Evolutionary conservation across 2,888 invertebrate genomes (phyloP).

Genomic region (Pristionchus maxplancki): DNA sequence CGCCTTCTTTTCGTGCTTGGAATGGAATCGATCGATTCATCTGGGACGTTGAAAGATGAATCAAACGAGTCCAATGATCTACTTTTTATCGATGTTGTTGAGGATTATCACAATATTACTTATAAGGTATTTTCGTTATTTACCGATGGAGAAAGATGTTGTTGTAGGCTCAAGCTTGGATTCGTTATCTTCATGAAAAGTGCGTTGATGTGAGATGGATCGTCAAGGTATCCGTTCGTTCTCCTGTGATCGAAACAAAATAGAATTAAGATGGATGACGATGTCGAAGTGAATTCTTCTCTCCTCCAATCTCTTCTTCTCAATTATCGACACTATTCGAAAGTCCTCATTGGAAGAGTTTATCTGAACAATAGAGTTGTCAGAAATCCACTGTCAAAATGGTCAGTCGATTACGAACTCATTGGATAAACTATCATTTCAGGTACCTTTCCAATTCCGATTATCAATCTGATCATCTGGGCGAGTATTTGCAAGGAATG

Average conservation of each 20-base stretch:
- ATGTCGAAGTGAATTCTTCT: slow-evolving; percentile 5
- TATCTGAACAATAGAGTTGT: slow-evolving; percentile 28
- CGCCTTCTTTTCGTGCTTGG: slow-evolving; percentile 1
- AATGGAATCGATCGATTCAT: too few relatives aligned
- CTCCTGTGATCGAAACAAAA: not conserved
- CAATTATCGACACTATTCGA: slow-evolving; percentile 9
- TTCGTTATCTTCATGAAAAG: slow-evolving; percentile 4
- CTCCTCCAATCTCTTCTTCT: not conserved
- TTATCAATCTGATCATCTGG: not conserved
- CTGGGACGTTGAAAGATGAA: not conserved
- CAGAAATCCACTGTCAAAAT: not conserved
- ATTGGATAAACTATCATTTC: too few relatives aligned
- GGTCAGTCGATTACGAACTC: too few relatives aligned
- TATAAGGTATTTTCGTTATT: not conserved
- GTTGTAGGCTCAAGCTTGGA: slow-evolving; percentile 12
- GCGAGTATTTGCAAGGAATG: slow-evolving; percentile 20
- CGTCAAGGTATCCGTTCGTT: not conserved
- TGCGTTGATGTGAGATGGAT: not conserved
- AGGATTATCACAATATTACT: slow-evolving; percentile 34
- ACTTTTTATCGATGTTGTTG: not conserved
- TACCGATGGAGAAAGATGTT: not conserved
- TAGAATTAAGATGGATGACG: slow-evolving; percentile 10
- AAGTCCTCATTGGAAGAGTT: not conserved
- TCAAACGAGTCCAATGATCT: not conserved
- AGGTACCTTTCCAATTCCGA: slow-evolving; percentile 30